These are phyloP conservation scores for Dioctria linearis DNA, from an alignment of 2,888 invertebrate genomes.

Conservation along the genomic window DNA sequence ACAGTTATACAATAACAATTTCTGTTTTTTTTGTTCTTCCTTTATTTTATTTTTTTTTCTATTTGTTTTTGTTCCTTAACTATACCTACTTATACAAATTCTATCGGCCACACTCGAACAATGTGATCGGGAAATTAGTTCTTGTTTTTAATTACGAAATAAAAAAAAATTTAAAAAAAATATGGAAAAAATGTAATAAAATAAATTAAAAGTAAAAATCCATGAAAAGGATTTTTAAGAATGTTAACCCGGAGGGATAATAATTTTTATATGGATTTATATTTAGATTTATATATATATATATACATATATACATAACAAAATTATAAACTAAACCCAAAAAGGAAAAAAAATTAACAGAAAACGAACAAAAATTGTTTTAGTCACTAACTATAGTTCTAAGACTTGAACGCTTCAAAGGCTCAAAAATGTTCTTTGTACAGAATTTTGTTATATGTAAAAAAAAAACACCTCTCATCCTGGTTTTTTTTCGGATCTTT, in stretches of 20 bases:
- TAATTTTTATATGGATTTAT: conserved; percentile 60
- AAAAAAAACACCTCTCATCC: conserved; percentile 1
- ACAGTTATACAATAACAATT: conserved; percentile 27
- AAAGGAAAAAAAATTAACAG: not conserved
- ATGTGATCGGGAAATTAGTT: conserved; percentile 24
- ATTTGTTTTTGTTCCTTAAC: not conserved
- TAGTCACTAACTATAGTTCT: conserved; percentile 39
- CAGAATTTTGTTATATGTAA: conserved; percentile 41
- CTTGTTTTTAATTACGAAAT: conserved; percentile 44
- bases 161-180: conserved; percentile 37
- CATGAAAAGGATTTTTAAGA: conserved; percentile 50
- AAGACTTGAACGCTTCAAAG: conserved; percentile 49
- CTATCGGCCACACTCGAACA: conserved; percentile 8
- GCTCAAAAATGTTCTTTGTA: conserved; percentile 48
- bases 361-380: not conserved
- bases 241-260: conserved; percentile 60
- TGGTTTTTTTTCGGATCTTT: conserved; percentile 20
- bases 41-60: not conserved
- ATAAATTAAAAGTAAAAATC: conserved; percentile 35
- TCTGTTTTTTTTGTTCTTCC: conserved; percentile 34
- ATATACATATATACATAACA: conserved; percentile 35
- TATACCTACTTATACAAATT: not conserved
- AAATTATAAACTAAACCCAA: conserved; percentile 20
- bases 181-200: conserved; percentile 13
- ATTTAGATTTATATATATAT: conserved; percentile 53